A percentile compares a stretch with the other conserved stretches of the same genome.
Evolutionary conservation across 92 coral and sea anemone genomes (phyloP).

Genomic region (Meandrina meandrites): DNA sequence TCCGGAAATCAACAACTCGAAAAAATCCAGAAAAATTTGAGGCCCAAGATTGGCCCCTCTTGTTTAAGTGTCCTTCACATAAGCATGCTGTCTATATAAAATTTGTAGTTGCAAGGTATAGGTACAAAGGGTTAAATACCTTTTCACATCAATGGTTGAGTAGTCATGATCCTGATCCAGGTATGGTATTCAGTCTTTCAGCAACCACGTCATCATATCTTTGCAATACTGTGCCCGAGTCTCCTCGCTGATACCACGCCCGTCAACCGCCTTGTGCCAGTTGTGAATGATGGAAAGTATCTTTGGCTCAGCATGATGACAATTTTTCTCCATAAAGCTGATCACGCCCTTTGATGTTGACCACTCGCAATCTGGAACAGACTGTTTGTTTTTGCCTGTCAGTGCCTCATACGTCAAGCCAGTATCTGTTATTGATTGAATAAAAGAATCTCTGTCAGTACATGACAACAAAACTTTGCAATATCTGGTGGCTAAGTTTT

Average conservation of each 20-base stretch:
- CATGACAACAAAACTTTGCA: not conserved
- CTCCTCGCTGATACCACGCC: conserved; percentile 50
- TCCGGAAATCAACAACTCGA: conserved; percentile 5
- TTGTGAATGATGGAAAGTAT: conserved; percentile 54
- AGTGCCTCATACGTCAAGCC: no score
- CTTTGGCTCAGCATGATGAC: conserved; percentile 36
- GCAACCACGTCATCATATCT: conserved; percentile 58
- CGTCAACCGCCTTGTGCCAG: conserved; percentile 84
- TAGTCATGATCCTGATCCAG: conserved; percentile 37
- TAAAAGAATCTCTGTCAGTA: no score
- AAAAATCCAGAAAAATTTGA: not conserved
- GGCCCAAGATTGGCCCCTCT: not conserved
- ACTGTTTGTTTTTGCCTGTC: no score
- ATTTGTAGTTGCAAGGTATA: no score
- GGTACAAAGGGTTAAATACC: no score
- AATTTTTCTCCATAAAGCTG: conserved; percentile 34
- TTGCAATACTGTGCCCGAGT: no score
- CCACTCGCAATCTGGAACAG: conserved; percentile 65
- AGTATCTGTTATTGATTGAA: no score
- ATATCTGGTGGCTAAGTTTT: not conserved
- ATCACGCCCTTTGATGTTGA: conserved; percentile 57
- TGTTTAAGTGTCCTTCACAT: conserved; percentile 21
- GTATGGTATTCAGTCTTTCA: conserved; percentile 76
- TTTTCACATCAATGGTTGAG: no score
- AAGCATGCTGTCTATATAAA: no score